Evolutionary conservation across 2,888 invertebrate genomes (phyloP).

Genomic region (Dryobotodes eremita): DNA sequence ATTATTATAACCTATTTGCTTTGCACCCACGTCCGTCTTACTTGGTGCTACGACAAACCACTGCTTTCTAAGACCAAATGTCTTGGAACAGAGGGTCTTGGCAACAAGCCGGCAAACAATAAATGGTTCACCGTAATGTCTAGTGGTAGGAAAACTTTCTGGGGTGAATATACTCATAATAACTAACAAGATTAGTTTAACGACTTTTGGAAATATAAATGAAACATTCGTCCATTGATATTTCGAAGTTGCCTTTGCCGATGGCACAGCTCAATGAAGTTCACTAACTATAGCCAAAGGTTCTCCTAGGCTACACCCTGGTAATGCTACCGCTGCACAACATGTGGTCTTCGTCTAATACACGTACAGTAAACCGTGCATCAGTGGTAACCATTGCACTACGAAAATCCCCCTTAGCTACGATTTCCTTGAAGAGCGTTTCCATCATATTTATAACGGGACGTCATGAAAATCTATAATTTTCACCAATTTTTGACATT

Average conservation of each 20-base stretch:
- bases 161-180: conserved; percentile 24
- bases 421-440: no score
- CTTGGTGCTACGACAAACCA: not conserved
- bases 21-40: no score
- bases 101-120: conserved; percentile 4
- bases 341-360: no score
- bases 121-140: not conserved
- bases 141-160: not conserved
- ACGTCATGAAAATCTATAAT: no score
- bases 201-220: not conserved
- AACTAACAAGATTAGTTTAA: not conserved
- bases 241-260: not conserved
- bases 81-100: conserved; percentile 12
- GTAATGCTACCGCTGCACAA: not conserved
- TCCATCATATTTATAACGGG: no score
- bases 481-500: no score
- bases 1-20: not conserved
- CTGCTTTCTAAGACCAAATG: not conserved
- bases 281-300: no score
- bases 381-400: not conserved
- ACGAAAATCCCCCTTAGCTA: not conserved
- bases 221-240: not conserved
- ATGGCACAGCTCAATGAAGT: not conserved
- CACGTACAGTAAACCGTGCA: not conserved
- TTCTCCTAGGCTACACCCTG: not conserved